These are phyloP conservation scores for Operophtera brumata DNA, from an alignment of 2,888 invertebrate species.

Conservation along the genomic window DNA sequence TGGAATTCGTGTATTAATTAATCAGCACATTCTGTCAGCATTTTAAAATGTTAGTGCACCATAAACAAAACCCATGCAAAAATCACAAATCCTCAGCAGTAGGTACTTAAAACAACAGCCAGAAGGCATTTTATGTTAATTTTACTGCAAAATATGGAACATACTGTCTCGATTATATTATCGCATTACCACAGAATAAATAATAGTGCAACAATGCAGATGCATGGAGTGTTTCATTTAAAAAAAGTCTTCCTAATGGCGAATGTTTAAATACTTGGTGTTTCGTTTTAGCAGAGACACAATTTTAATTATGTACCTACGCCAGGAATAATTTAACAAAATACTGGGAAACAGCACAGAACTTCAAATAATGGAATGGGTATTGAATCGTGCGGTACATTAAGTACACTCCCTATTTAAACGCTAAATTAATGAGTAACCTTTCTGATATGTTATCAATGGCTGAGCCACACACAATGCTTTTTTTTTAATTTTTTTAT, in stretches of 20 bases:
- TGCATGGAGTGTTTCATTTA: conserved; percentile 11
- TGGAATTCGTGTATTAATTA: neutral
- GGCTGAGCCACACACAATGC: no score
- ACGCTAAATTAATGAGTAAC: no score
- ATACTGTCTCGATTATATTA: conserved; percentile 19
- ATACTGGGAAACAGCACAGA: no score
- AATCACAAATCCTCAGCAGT: neutral
- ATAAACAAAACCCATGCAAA: conserved; percentile 1
- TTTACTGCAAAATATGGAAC: conserved; percentile 40
- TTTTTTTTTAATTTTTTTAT: no score
- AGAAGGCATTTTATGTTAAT: conserved; percentile 42
- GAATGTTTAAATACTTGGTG: neutral
- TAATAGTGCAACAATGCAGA: no score
- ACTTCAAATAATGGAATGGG: no score
- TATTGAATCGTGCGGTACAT: no score
- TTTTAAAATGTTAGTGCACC: neutral
- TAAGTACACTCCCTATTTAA: no score
- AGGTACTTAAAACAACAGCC: conserved; percentile 30
- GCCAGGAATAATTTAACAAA: no score
- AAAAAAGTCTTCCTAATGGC: conserved; percentile 4
- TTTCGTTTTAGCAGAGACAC: neutral
- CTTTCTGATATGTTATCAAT: no score
- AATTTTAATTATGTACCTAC: neutral
- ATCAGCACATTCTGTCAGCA: neutral
- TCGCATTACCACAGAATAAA: no score